phyloP scores from a whole-genome alignment of 2,888 invertebrate species.

The Calameuta pallipes region DNA sequence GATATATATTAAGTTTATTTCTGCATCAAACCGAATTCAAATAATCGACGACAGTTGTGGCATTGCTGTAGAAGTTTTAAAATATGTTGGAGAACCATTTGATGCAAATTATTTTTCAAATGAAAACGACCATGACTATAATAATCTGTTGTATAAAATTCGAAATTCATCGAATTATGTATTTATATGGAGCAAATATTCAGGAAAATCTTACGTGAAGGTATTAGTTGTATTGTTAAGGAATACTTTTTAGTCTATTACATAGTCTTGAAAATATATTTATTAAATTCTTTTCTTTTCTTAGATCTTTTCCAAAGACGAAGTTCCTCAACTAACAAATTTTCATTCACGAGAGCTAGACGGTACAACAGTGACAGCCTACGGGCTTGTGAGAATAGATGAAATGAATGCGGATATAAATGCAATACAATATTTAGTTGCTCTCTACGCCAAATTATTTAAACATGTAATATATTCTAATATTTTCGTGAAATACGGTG shows the following conservation, averaged over 20 bases:
- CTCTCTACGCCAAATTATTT: background rate
- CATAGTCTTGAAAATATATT: background rate
- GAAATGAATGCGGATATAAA: background rate
- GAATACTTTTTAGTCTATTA: background rate
- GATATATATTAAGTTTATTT: background rate
- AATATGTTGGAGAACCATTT: background rate
- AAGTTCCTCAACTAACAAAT: background rate
- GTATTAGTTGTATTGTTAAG: background rate
- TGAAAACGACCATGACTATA: background rate
- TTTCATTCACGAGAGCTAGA: background rate
- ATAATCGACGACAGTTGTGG: background rate
- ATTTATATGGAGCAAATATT: background rate
- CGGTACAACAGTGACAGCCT: background rate
- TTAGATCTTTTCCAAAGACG: background rate
- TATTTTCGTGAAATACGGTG: background rate
- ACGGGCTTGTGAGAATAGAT: background rate
- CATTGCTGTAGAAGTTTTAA: background rate
- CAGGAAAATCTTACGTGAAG: background rate
- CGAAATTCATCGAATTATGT: background rate
- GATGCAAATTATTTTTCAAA: background rate
- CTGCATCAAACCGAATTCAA: background rate
- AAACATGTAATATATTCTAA: background rate
- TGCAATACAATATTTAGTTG: background rate
- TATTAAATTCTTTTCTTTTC: background rate
- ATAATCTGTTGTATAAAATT: background rate